Evolutionary conservation across 2,113 vertebrate genomes (phyloP).

Genomic region (Castor canadensis): DNA sequence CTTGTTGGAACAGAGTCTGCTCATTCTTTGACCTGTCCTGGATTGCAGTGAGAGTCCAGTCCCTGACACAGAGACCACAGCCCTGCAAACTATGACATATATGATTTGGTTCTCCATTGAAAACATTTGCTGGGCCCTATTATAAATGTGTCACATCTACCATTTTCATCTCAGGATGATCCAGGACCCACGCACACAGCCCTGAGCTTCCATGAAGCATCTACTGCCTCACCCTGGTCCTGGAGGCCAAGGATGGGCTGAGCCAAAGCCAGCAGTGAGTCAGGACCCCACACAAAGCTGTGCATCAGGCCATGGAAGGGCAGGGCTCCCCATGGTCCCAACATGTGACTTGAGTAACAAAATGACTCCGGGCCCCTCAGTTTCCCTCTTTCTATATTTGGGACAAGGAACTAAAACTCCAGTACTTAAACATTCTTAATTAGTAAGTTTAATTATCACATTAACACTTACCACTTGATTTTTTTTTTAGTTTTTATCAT

Average conservation of each 20-base stretch:
- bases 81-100: not conserved
- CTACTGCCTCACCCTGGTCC: accelerated
- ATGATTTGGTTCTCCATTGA: accelerated
- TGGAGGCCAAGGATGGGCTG: not conserved
- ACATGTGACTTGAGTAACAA: not conserved
- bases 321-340: too few relatives aligned
- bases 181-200: accelerated
- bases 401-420: not conserved
- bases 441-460: constrained; percentile 43
- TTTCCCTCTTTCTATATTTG: not conserved
- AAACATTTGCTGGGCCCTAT: too few relatives aligned
- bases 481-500: constrained; percentile 23
- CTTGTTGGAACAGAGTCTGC: not conserved
- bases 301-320: accelerated
- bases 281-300: accelerated
- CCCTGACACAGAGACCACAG: accelerated
- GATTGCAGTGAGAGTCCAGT: not conserved
- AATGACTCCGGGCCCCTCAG: not conserved
- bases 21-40: accelerated
- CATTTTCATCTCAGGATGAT: accelerated
- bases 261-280: accelerated
- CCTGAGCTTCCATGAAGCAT: accelerated
- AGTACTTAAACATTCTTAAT: constrained; percentile 5
- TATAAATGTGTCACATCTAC: not conserved
- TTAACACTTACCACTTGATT: constrained; percentile 11